Conservation (phyloP, 2,113 vertebrate genomes). For the Rhinogobius similis region DNA sequence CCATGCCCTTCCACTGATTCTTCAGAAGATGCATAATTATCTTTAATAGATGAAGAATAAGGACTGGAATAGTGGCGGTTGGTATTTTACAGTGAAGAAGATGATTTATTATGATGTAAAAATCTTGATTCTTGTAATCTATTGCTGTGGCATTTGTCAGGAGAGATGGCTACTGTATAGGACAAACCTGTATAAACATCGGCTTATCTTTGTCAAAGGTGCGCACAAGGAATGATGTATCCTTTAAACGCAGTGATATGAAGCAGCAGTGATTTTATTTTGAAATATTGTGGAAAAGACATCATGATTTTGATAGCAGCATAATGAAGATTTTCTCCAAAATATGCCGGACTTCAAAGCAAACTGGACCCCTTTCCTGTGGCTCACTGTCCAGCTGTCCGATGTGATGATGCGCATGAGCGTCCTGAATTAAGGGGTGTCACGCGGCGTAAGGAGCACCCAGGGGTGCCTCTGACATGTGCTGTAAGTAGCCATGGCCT, state of each 20-base stretch:
- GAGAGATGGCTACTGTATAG: slow-evolving; percentile 18
- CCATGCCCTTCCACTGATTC: slow-evolving; percentile 28
- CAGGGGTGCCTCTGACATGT: slow-evolving; percentile 61
- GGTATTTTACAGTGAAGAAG: neutral
- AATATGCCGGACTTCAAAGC: neutral
- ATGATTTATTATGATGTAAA: slow-evolving; percentile 48
- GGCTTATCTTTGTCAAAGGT: slow-evolving; percentile 41
- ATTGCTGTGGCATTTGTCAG: slow-evolving; percentile 32
- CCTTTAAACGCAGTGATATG: neutral
- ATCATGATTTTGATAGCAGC: slow-evolving; percentile 25
- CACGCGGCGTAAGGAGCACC: slow-evolving; percentile 32
- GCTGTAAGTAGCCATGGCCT: slow-evolving; percentile 58
- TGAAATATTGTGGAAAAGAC: slow-evolving; percentile 17
- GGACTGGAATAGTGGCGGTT: neutral
- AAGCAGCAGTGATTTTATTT: neutral
- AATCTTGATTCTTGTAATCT: slow-evolving; percentile 20
- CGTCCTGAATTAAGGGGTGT: slow-evolving; percentile 53
- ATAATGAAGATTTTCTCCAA: slow-evolving; percentile 30
- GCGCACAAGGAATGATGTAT: slow-evolving; percentile 16
- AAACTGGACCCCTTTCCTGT: neutral
- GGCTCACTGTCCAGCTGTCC: slow-evolving; percentile 30
- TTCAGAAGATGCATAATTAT: neutral
- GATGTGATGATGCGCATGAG: slow-evolving; percentile 57
- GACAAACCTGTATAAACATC: slow-evolving; percentile 59
- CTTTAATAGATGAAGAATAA: neutral